These are phyloP conservation scores for Heliopora coerulea DNA, from an alignment of 92 coral and sea anemone species.

Conservation along the genomic window DNA sequence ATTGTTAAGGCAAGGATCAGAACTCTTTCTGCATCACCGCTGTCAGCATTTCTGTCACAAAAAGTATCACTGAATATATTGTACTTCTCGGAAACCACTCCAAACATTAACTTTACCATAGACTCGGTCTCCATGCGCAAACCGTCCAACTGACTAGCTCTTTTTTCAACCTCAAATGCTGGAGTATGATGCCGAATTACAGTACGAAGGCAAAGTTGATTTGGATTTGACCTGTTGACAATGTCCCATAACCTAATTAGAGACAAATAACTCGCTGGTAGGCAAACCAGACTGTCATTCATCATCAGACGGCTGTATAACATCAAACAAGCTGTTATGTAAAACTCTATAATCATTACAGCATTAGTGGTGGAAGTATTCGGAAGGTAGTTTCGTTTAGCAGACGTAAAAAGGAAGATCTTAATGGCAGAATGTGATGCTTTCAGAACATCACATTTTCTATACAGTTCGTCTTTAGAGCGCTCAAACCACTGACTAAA, in stretches of 20 bases:
- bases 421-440: slow-evolving; percentile 60
- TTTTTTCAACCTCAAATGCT: slow-evolving; percentile 2
- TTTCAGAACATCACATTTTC: slow-evolving; percentile 52
- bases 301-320: slow-evolving; percentile 58
- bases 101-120: slow-evolving; percentile 72
- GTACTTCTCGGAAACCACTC: slow-evolving; percentile 52
- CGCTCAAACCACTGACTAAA: slow-evolving; percentile 71
- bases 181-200: slow-evolving; percentile 60
- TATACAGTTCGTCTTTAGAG: slow-evolving; percentile 55
- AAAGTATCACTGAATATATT: slow-evolving; percentile 61
- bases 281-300: slow-evolving; percentile 52
- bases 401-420: slow-evolving; percentile 68
- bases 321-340: slow-evolving; percentile 65
- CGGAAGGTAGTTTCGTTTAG: slow-evolving; percentile 54
- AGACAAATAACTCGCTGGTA: slow-evolving; percentile 77
- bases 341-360: slow-evolving; percentile 72
- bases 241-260: slow-evolving; percentile 61
- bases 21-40: slow-evolving; percentile 72
- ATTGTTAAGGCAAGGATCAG: slow-evolving; percentile 72
- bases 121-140: slow-evolving; percentile 54
- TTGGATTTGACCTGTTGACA: slow-evolving; percentile 47
- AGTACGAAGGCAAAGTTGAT: slow-evolving; percentile 21
- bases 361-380: slow-evolving; percentile 70
- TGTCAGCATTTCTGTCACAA: background rate
- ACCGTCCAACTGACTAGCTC: slow-evolving; percentile 34